phyloP scores from a whole-genome alignment of 2,113 vertebrate species.

The Crotophaga sulcirostris region DNA sequence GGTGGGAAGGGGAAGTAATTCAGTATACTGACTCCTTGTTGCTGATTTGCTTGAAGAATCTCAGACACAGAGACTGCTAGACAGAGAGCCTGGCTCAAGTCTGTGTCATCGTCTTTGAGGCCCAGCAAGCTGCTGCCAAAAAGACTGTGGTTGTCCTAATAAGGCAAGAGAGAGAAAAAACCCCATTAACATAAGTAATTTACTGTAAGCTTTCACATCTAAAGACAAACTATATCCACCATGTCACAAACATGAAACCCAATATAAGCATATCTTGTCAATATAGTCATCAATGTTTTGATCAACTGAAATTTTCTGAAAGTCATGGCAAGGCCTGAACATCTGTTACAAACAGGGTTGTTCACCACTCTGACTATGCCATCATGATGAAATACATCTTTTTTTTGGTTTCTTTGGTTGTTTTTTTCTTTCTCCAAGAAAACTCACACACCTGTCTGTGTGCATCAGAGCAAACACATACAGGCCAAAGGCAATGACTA shows the following conservation, averaged over 20 bases:
- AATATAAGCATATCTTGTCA: fast-evolving
- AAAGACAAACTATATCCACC: not conserved
- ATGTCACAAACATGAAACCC: not conserved
- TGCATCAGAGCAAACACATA: not conserved
- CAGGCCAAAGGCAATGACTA: not conserved
- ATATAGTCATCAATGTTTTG: not conserved
- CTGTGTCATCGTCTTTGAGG: conserved; percentile 94
- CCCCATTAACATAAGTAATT: not conserved
- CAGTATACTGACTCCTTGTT: conserved; percentile 84
- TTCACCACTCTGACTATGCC: not conserved
- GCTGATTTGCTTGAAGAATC: conserved; percentile 97
- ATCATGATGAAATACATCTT: not conserved
- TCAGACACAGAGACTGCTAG: conserved; percentile 94
- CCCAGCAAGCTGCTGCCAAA: conserved; percentile 95
- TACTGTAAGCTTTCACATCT: too few species aligned
- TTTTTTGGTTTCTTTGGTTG: not conserved
- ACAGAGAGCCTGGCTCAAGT: conserved; percentile 95
- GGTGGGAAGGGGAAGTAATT: not conserved
- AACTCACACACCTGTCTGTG: not conserved
- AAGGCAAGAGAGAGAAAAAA: not conserved
- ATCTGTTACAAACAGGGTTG: not conserved
- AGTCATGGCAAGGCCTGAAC: not conserved
- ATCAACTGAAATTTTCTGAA: not conserved
- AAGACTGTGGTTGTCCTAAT: conserved; percentile 93
- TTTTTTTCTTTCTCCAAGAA: not conserved